A percentile compares a stretch with the other conserved stretches of the same genome.
These are phyloP conservation scores for Eumacrocentrus americanus DNA, from an alignment of 2,888 invertebrate species.

Conservation along the genomic window DNA sequence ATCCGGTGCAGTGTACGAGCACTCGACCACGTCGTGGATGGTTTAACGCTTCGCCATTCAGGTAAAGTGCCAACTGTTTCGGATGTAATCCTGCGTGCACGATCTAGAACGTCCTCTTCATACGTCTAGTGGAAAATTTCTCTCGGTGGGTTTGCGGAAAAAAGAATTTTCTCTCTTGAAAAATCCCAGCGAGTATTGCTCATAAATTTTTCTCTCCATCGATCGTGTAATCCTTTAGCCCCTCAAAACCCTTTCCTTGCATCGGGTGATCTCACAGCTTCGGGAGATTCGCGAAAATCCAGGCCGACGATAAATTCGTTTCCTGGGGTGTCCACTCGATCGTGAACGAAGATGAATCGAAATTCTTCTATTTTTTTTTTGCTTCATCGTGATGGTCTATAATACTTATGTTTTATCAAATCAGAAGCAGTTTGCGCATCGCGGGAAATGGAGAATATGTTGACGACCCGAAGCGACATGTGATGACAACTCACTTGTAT, in stretches of 20 bases:
- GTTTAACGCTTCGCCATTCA: constrained; percentile 41
- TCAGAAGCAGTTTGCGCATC: no score
- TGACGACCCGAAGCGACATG: no score
- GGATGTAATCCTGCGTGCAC: constrained; percentile 33
- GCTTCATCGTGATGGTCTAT: neutral
- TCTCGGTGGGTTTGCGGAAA: neutral
- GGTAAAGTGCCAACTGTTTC: constrained; percentile 41
- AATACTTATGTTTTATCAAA: neutral
- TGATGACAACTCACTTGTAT: no score
- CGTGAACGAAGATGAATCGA: constrained; percentile 4
- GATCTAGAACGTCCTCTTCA: no score
- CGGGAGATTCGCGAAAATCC: constrained; percentile 24
- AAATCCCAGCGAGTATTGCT: neutral
- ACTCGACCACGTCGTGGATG: constrained; percentile 20
- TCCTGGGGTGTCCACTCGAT: constrained; percentile 10
- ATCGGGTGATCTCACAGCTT: constrained; percentile 7
- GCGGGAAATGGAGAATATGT: no score
- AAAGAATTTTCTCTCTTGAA: neutral
- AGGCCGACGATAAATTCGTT: constrained; percentile 30
- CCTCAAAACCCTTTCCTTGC: neutral
- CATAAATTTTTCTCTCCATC: constrained; percentile 21
- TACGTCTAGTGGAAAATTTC: no score
- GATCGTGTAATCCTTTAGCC: neutral
- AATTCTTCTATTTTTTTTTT: neutral
- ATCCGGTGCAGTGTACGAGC: constrained; percentile 19